These are phyloP conservation scores for Cataglyphis altisquamis DNA, from an alignment of 2,888 invertebrate genomes.

Conservation along the genomic window DNA sequence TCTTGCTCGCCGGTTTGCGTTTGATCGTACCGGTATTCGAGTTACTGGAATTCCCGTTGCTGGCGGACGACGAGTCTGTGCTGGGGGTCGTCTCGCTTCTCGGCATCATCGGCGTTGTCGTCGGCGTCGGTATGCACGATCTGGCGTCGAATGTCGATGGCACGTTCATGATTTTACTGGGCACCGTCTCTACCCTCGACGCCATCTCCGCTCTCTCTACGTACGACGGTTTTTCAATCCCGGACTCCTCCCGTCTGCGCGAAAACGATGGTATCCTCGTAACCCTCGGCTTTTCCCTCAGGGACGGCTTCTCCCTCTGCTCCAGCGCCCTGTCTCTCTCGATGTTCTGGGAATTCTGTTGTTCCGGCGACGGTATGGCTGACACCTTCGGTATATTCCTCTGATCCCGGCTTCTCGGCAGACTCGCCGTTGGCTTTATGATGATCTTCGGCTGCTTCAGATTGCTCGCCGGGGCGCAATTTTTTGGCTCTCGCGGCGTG, in stretches of 20 bases:
- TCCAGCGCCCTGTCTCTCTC: slow-evolving; percentile 73
- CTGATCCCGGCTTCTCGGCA: slow-evolving; percentile 78
- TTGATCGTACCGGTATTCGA: slow-evolving; percentile 80
- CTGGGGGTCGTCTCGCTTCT: slow-evolving; percentile 69
- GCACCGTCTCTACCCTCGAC: slow-evolving; percentile 74
- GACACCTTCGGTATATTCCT: slow-evolving; percentile 82
- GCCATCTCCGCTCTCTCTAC: slow-evolving; percentile 77
- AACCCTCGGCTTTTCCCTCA: slow-evolving; percentile 81
- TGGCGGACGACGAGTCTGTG: slow-evolving; percentile 73
- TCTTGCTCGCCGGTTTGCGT: slow-evolving; percentile 75
- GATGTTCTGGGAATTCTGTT: slow-evolving; percentile 68
- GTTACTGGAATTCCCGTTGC: slow-evolving; percentile 71
- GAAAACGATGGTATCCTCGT: slow-evolving; percentile 82
- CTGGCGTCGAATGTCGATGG: slow-evolving; percentile 66
- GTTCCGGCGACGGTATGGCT: slow-evolving; percentile 82
- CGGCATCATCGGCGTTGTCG: slow-evolving; percentile 70
- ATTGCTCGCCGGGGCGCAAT: slow-evolving; percentile 67
- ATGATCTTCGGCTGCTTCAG: slow-evolving; percentile 84
- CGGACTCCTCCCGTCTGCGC: slow-evolving; percentile 74
- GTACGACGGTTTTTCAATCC: slow-evolving; percentile 62
- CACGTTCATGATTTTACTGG: slow-evolving; percentile 64
- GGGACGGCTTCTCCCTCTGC: slow-evolving; percentile 75
- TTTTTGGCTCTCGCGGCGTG: slow-evolving; percentile 87
- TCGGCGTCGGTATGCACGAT: slow-evolving; percentile 74
- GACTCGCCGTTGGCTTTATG: slow-evolving; percentile 82